These are phyloP conservation scores for Pelecanus crispus DNA, from an alignment of 2,113 vertebrate species.

Conservation along the genomic window DNA sequence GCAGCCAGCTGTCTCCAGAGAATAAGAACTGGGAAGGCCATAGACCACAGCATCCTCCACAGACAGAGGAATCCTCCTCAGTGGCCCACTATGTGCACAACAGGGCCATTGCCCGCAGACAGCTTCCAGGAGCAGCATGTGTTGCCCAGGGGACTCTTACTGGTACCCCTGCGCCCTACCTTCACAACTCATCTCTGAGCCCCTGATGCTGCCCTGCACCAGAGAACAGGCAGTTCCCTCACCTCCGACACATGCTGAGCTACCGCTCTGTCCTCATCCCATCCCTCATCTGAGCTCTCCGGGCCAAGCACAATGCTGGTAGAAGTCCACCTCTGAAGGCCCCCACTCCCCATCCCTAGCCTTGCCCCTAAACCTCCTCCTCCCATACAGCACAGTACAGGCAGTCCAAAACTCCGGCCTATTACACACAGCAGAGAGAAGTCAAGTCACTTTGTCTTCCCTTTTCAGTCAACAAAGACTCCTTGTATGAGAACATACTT, in stretches of 20 bases:
- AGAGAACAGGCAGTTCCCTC: neutral
- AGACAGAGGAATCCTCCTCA: neutral
- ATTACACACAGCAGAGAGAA: neutral
- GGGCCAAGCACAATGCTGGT: fast-evolving
- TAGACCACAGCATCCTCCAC: neutral
- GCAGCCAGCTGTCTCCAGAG: neutral
- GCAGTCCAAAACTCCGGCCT: neutral
- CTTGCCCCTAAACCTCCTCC: neutral
- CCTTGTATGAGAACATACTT: neutral
- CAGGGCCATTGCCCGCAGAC: neutral
- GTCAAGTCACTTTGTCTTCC: neutral
- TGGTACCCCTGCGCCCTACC: neutral
- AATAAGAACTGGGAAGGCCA: neutral
- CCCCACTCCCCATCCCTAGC: neutral
- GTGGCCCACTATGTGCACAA: neutral
- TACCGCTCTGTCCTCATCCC: neutral
- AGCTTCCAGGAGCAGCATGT: neutral
- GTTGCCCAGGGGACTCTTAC: neutral
- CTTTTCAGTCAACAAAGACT: neutral
- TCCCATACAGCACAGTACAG: neutral
- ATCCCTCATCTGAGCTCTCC: neutral
- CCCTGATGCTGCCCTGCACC: fast-evolving
- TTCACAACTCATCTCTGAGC: neutral
- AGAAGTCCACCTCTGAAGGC: neutral
- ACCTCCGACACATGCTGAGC: neutral